A percentile compares a stretch with the other conserved stretches of the same genome.
Conservation (phyloP, 2,888 invertebrate species). For the Heliconius erato region DNA sequence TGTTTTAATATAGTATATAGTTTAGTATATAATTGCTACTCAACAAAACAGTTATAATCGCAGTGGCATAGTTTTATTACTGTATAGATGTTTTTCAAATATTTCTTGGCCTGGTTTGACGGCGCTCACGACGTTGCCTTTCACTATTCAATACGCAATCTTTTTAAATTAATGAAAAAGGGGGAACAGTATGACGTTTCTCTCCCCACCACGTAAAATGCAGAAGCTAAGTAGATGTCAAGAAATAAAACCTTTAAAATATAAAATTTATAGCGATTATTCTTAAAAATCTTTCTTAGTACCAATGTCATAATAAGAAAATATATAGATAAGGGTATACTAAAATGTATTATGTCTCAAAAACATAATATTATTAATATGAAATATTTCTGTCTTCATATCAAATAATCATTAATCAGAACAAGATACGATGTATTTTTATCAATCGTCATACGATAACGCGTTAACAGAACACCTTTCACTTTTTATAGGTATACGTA, state of each 20-base stretch:
- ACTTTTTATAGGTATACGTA: conserved; percentile 20
- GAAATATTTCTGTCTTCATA: neutral
- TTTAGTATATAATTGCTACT: too few relatives aligned
- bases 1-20: neutral
- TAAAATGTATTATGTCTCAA: too few relatives aligned
- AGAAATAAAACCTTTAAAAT: too few relatives aligned
- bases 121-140: neutral
- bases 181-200: neutral
- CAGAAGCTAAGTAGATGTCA: too few relatives aligned
- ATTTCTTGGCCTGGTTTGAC: neutral
- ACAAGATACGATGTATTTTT: conserved; percentile 5
- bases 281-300: too few relatives aligned
- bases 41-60: too few relatives aligned
- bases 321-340: too few relatives aligned
- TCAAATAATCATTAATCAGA: conserved; percentile 2
- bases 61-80: neutral
- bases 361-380: neutral
- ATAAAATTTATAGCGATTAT: too few relatives aligned
- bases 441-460: conserved; percentile 13
- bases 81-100: neutral
- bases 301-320: too few relatives aligned
- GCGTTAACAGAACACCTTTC: conserved; percentile 15
- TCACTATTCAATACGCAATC: neutral
- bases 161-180: neutral
- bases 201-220: neutral